Evolutionary conservation across 2,888 invertebrate species (phyloP).

Genomic region (Tetragonisca angustula): DNA sequence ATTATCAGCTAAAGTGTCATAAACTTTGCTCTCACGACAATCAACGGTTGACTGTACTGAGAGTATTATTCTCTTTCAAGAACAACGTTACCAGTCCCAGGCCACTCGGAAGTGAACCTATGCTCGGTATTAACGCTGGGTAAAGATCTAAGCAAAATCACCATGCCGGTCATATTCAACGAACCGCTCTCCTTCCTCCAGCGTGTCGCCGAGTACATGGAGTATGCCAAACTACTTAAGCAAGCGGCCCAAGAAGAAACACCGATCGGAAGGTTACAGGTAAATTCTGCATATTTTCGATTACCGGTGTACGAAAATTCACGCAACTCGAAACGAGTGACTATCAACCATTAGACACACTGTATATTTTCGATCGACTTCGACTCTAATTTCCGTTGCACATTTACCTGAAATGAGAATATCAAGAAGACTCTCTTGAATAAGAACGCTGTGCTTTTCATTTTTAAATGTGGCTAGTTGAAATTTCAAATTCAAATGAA

Average conservation of each 20-base stretch:
- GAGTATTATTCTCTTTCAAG: conserved; percentile 62
- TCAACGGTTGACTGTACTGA: too few relatives aligned
- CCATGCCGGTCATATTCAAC: conserved; percentile 98
- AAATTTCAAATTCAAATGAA: too few relatives aligned
- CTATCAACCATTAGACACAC: too few relatives aligned
- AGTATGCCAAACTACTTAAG: conserved; percentile 92
- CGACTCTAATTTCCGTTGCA: too few relatives aligned
- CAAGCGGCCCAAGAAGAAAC: conserved; percentile 91
- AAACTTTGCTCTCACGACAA: not conserved
- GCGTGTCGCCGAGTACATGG: conserved; percentile 97
- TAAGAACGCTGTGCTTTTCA: too few relatives aligned
- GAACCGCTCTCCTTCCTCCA: conserved; percentile 98
- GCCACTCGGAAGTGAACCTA: conserved; percentile 82
- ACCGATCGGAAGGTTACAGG: conserved; percentile 93
- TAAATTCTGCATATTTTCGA: conserved; percentile 70
- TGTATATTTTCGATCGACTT: too few relatives aligned
- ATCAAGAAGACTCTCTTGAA: too few relatives aligned
- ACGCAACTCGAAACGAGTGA: too few relatives aligned
- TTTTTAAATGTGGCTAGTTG: too few relatives aligned
- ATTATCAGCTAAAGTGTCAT: not conserved
- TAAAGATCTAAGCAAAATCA: conserved; percentile 97
- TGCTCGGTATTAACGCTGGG: conserved; percentile 85
- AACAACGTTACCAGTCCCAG: conserved; percentile 80
- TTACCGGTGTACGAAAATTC: too few relatives aligned
- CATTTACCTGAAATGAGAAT: too few relatives aligned